Evolutionary conservation across 2,797 vertebrate genomes (phyloP).

Genomic region (Triplophysa bombifrons): DNA sequence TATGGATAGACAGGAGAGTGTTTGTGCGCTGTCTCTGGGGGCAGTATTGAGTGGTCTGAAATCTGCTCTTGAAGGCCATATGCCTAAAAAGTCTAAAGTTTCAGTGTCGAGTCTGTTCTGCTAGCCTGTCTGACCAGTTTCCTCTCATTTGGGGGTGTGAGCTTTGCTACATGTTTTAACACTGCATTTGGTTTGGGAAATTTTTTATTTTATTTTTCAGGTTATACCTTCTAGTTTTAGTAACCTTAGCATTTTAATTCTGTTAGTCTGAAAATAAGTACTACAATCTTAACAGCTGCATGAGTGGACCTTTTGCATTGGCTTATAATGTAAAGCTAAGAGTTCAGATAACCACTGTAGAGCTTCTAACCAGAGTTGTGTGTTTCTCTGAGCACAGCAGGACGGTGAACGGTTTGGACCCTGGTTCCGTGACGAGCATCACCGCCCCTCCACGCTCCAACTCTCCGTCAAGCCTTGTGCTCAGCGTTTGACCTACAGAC

Average conservation of each 20-base stretch:
- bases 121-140: conserved; percentile 1
- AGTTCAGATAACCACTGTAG: not conserved
- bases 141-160: not conserved
- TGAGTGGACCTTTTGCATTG: not conserved
- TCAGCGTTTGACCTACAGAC: conserved; percentile 81
- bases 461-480: conserved; percentile 84
- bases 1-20: conserved; percentile 18
- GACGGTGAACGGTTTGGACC: conserved; percentile 86
- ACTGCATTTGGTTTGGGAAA: not conserved
- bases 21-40: conserved; percentile 21
- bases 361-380: conserved; percentile 17
- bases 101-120: not conserved
- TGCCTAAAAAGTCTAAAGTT: not conserved
- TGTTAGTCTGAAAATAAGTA: not conserved
- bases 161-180: conserved; percentile 24
- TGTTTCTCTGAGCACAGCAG: conserved; percentile 67
- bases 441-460: conserved; percentile 78
- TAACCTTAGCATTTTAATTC: not conserved
- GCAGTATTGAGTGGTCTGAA: conserved; percentile 12
- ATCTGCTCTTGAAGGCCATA: not conserved
- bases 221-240: not conserved
- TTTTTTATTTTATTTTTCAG: not conserved
- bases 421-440: conserved; percentile 78
- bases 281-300: not conserved
- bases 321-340: not conserved